phyloP scores from a whole-genome alignment of 2,797 vertebrate species.

The Natrix natrix region DNA sequence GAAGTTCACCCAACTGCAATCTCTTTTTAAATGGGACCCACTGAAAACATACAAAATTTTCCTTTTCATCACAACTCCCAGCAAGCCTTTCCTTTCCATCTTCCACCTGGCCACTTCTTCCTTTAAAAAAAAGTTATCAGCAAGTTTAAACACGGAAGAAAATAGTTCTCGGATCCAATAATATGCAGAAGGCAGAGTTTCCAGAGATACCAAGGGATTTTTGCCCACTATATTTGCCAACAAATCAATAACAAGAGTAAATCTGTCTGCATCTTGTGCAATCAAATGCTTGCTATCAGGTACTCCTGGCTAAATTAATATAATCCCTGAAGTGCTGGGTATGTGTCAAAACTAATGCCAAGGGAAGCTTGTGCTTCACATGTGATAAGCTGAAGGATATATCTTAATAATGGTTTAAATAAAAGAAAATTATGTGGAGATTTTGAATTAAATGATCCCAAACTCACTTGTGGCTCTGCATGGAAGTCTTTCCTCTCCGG shows the following conservation, averaged over 20 bases:
- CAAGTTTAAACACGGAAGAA: slow-evolving; percentile 66
- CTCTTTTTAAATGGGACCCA: slow-evolving; percentile 19
- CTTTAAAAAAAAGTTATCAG: slow-evolving; percentile 61
- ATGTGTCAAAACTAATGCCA: slow-evolving; percentile 81
- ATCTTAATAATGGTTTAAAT: slow-evolving; percentile 85
- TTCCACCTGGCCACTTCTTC: slow-evolving; percentile 54
- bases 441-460: slow-evolving; percentile 72
- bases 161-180: slow-evolving; percentile 67
- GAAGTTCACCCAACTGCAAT: slow-evolving; percentile 45
- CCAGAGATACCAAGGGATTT: slow-evolving; percentile 78
- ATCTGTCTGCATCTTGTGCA: slow-evolving; percentile 77
- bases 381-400: slow-evolving; percentile 71
- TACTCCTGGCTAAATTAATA: slow-evolving; percentile 80
- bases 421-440: slow-evolving; percentile 81
- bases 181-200: slow-evolving; percentile 64
- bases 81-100: slow-evolving; percentile 44
- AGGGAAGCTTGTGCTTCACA: slow-evolving; percentile 71
- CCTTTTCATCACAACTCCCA: slow-evolving; percentile 35
- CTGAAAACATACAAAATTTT: slow-evolving; percentile 35
- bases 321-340: slow-evolving; percentile 77
- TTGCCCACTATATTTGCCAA: slow-evolving; percentile 82
- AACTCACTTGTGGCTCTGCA: slow-evolving; percentile 40
- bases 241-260: slow-evolving; percentile 89
- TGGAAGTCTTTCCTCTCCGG: slow-evolving; percentile 49
- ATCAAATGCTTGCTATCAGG: slow-evolving; percentile 80